Conservation (phyloP, 2,888 invertebrate genomes). For the Tortricodes alternella region DNA sequence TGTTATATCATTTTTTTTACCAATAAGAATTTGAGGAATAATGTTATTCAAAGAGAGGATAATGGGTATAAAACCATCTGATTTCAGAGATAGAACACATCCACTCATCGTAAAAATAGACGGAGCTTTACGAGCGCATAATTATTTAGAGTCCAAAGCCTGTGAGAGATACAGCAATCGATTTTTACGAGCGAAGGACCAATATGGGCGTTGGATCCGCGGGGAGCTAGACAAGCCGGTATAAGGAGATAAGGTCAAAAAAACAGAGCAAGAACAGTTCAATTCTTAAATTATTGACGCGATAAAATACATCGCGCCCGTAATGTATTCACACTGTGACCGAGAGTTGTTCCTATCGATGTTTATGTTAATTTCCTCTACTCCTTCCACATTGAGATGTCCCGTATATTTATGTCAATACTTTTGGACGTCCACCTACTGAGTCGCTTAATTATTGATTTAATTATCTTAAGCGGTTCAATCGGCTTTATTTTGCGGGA, state of each 20-base stretch:
- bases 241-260: conserved; percentile 44
- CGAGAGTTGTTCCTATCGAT: conserved; percentile 61
- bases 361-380: conserved; percentile 72
- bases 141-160: conserved; percentile 42
- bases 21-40: conserved; percentile 16
- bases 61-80: conserved; percentile 22
- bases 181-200: conserved; percentile 59
- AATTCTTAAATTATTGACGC: conserved; percentile 70
- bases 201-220: conserved; percentile 43
- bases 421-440: conserved; percentile 49
- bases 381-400: conserved; percentile 69
- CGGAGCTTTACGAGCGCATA: conserved; percentile 40
- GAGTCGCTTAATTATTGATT: conserved; percentile 32
- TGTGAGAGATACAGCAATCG: conserved; percentile 60
- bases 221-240: conserved; percentile 43
- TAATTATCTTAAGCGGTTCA: conserved; percentile 19
- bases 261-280: conserved; percentile 57
- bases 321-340: conserved; percentile 74
- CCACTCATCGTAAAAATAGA: conserved; percentile 39
- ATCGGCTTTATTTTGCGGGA: conserved; percentile 15
- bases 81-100: conserved; percentile 21
- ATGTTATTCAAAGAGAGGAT: conserved; percentile 26
- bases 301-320: conserved; percentile 65
- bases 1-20: conserved; percentile 6
- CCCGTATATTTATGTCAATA: conserved; percentile 59